A percentile compares a stretch with the other conserved stretches of the same genome.
phyloP scores from a whole-genome alignment of 1,140 invertebrate genomes.

The Linepithema humile region DNA sequence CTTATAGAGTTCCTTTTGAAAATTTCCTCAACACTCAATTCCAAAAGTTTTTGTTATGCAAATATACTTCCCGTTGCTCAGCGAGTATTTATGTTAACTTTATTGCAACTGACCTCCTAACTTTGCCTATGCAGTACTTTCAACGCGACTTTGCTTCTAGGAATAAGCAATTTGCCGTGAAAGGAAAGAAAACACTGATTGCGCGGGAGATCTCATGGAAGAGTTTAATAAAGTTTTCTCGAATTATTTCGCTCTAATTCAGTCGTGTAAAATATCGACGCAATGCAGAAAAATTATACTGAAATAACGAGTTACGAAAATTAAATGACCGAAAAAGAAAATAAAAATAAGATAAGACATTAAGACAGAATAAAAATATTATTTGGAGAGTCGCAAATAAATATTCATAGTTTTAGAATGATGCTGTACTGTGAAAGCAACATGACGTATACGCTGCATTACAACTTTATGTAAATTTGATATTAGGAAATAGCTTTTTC shows the following conservation, averaged over 20 bases:
- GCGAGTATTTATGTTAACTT: conserved; percentile 57
- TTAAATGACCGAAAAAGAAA: not conserved
- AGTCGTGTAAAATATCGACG: not conserved
- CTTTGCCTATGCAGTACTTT: conserved; percentile 38
- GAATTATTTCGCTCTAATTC: conserved; percentile 26
- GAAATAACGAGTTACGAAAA: not conserved
- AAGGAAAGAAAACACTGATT: conserved; percentile 57
- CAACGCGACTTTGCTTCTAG: conserved; percentile 41
- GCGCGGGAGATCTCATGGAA: conserved; percentile 19
- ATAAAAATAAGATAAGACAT: not conserved
- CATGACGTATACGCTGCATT: too few relatives aligned
- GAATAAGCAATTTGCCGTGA: conserved; percentile 46
- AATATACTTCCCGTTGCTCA: conserved; percentile 34
- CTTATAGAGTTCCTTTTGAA: conserved; percentile 10
- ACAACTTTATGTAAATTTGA: not conserved
- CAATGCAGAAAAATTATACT: not conserved
- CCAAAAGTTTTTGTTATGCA: conserved; percentile 54
- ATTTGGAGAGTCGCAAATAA: too few relatives aligned
- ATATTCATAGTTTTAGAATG: too few relatives aligned
- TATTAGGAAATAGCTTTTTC: not conserved
- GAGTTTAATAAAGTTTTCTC: conserved; percentile 46
- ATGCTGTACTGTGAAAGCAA: too few relatives aligned
- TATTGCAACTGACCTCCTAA: conserved; percentile 52
- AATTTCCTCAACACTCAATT: conserved; percentile 46
- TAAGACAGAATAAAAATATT: not conserved